Percentiles rank a stretch among this genome's conserved stretches.
phyloP scores from a whole-genome alignment of 53 echinoderm and acorn worm genomes.

The Antedon mediterranea region DNA sequence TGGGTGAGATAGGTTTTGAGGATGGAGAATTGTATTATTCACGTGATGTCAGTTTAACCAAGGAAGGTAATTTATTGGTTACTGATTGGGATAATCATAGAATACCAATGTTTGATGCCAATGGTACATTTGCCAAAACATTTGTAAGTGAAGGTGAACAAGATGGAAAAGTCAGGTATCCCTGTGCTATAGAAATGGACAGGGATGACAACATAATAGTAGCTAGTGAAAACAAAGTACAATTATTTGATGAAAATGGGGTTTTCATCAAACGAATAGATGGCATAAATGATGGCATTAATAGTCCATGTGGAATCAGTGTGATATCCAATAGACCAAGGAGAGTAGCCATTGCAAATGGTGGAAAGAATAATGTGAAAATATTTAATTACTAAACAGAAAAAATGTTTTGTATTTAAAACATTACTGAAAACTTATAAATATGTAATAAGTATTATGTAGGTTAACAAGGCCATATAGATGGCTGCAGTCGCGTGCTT shows the following conservation, averaged over 20 bases:
- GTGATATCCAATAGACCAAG: neutral
- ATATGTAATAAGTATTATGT: no score
- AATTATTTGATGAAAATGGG: conserved; percentile 1
- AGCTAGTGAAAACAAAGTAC: neutral
- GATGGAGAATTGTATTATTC: neutral
- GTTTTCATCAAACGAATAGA: neutral
- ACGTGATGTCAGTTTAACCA: neutral
- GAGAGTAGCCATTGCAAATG: neutral
- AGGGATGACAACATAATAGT: neutral
- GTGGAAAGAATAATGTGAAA: neutral
- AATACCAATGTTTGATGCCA: neutral
- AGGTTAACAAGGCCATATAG: no score
- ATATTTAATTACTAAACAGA: neutral
- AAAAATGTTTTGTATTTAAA: no score
- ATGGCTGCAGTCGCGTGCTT: no score
- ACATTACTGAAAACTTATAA: no score
- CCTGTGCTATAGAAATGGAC: neutral
- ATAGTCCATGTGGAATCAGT: neutral
- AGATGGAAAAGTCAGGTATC: neutral
- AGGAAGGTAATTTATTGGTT: neutral
- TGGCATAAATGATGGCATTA: neutral
- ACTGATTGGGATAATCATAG: neutral
- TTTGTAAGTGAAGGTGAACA: neutral
- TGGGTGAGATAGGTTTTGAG: neutral
- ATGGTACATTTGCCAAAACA: neutral